phyloP scores from a whole-genome alignment of 2,888 invertebrate species.

The Dasypogon diadema region DNA sequence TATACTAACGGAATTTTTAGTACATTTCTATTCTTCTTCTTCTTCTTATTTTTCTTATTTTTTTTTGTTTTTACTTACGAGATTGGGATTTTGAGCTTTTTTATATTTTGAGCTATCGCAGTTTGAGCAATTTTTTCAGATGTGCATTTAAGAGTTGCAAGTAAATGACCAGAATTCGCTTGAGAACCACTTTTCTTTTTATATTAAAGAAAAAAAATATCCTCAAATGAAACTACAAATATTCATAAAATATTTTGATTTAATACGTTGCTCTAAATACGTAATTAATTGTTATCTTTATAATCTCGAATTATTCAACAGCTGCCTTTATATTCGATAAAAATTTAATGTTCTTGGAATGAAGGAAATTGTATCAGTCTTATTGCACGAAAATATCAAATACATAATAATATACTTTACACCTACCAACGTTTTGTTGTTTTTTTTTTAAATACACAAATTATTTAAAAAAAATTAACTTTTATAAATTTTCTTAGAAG shows the following conservation, averaged over 20 bases:
- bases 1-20: slow-evolving; percentile 13
- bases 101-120: background rate
- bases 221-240: background rate
- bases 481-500: background rate
- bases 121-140: slow-evolving; percentile 15
- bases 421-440: slow-evolving; percentile 11
- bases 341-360: slow-evolving; percentile 14
- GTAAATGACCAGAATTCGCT: too few species aligned
- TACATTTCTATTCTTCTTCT: background rate
- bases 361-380: slow-evolving; percentile 45
- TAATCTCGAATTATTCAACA: slow-evolving; percentile 33
- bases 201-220: background rate
- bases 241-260: background rate
- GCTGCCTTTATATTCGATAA: slow-evolving; percentile 41
- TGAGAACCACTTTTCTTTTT: too few species aligned
- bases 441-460: slow-evolving; percentile 2
- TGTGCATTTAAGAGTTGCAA: background rate
- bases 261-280: slow-evolving; percentile 3
- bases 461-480: slow-evolving; percentile 20
- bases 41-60: background rate
- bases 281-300: background rate
- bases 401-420: slow-evolving; percentile 35
- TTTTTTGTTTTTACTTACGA: background rate
- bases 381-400: slow-evolving; percentile 40
- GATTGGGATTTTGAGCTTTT: too few species aligned